Conservation (phyloP, 2,797 vertebrate genomes). For the Mareca strepera region DNA sequence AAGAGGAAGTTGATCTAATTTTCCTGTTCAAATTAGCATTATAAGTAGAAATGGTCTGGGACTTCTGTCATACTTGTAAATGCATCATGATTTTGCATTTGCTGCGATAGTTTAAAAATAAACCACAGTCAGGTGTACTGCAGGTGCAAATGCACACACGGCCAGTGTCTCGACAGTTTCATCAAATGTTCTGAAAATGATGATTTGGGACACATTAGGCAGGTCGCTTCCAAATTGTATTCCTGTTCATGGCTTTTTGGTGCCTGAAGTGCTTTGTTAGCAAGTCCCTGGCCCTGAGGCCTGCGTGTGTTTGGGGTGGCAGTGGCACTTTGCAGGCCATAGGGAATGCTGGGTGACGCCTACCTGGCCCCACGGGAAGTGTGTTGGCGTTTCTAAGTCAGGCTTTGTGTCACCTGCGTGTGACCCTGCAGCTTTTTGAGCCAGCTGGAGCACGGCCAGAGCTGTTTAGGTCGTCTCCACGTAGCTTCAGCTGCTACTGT, state of each 20-base stretch:
- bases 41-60: not conserved
- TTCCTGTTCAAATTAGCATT: constrained; percentile 45
- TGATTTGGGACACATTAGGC: rapidly evolving
- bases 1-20: constrained; percentile 56
- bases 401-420: rapidly evolving
- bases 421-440: not conserved
- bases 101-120: not conserved
- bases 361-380: not conserved
- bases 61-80: not conserved
- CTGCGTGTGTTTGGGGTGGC: not conserved
- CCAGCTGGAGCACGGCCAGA: not conserved
- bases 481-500: not conserved
- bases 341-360: rapidly evolving
- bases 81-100: not conserved
- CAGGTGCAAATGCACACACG: rapidly evolving
- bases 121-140: not conserved
- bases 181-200: not conserved
- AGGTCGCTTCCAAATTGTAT: not conserved
- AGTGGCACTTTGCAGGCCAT: not conserved
- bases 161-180: rapidly evolving
- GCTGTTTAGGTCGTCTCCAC: not conserved
- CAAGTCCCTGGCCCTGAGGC: not conserved
- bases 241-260: not conserved
- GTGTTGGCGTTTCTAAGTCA: not conserved
- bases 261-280: not conserved